phyloP scores from a whole-genome alignment of 2,888 invertebrate genomes.

The Drosophila prolongata region DNA sequence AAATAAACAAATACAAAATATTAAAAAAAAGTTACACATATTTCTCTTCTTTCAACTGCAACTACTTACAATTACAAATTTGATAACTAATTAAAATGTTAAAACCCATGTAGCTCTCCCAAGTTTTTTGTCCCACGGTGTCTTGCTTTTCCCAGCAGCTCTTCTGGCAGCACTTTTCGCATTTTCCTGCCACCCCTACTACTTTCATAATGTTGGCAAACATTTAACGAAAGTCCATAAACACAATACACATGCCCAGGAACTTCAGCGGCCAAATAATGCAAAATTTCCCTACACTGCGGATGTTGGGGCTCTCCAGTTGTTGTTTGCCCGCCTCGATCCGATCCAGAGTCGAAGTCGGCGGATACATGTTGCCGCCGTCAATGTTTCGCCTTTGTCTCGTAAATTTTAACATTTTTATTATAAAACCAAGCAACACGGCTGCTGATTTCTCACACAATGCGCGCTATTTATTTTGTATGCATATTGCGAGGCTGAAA shows the following conservation, averaged over 20 bases:
- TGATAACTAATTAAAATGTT: no score
- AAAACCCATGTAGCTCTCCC: no score
- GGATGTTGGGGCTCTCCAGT: slow-evolving; percentile 21
- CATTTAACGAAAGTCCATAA: slow-evolving; percentile 65
- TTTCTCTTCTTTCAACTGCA: no score
- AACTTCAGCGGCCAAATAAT: slow-evolving; percentile 17
- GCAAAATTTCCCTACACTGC: slow-evolving; percentile 25
- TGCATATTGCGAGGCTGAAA: slow-evolving; percentile 66
- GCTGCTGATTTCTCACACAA: slow-evolving; percentile 62
- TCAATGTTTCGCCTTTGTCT: slow-evolving; percentile 75
- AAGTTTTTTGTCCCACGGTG: not conserved
- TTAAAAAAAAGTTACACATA: no score
- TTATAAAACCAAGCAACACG: slow-evolving; percentile 50
- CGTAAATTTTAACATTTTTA: slow-evolving; percentile 75
- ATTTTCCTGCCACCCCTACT: slow-evolving; percentile 16
- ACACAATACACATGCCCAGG: slow-evolving; percentile 40
- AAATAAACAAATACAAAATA: no score
- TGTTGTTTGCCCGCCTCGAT: slow-evolving; percentile 4
- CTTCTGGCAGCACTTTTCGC: slow-evolving; percentile 56
- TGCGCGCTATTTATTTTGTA: slow-evolving; percentile 67
- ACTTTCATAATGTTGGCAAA: slow-evolving; percentile 62
- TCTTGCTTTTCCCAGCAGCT: slow-evolving; percentile 34
- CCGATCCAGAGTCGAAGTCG: slow-evolving; percentile 6
- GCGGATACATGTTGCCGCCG: slow-evolving; percentile 67
- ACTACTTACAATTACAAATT: no score